Conservation (phyloP, 2,113 vertebrate species). For the Etia nguti region DNA sequence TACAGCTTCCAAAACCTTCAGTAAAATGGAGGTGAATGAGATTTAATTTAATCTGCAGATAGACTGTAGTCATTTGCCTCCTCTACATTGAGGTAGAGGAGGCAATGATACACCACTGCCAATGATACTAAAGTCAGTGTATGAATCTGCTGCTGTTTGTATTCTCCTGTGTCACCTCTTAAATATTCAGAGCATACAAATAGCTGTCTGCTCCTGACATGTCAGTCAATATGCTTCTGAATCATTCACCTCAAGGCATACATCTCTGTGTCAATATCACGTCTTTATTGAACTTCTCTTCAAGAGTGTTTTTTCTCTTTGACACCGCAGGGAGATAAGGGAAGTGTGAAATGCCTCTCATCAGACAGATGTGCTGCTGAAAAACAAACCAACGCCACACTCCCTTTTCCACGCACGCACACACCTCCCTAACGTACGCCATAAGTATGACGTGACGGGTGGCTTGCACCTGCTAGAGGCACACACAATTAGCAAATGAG, state of each 20-base stretch:
- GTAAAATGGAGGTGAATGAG: background rate
- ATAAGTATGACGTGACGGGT: background rate
- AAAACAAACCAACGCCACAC: background rate
- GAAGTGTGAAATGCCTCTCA: background rate
- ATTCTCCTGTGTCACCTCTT: background rate
- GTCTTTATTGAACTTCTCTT: background rate
- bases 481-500: constrained; percentile 24
- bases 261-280: background rate
- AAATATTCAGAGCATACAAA: background rate
- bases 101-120: background rate
- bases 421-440: background rate
- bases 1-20: background rate
- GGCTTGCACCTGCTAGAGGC: constrained; percentile 30
- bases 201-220: background rate
- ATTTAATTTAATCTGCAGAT: background rate
- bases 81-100: background rate
- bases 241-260: background rate
- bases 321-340: background rate
- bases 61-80: background rate
- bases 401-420: background rate
- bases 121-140: background rate
- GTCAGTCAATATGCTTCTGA: background rate
- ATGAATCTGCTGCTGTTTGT: background rate
- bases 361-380: background rate
- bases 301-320: background rate